phyloP scores from a whole-genome alignment of 2,888 invertebrate genomes.

The Amphipoea oculea region DNA sequence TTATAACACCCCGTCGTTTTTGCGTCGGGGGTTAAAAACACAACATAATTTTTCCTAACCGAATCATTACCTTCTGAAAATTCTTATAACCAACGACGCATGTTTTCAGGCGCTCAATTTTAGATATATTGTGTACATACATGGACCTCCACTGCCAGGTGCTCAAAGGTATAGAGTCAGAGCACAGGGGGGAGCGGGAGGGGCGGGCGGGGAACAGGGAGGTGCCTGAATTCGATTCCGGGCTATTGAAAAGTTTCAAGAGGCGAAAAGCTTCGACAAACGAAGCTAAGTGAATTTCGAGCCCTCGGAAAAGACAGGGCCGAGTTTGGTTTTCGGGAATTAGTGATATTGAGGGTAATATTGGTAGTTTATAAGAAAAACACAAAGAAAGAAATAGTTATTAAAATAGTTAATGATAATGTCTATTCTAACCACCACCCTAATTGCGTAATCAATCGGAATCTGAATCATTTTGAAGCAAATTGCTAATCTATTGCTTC shows the following conservation, averaged over 20 bases:
- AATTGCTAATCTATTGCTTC: too few species aligned
- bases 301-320: slow-evolving; percentile 82
- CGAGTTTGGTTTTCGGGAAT: slow-evolving; percentile 58
- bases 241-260: slow-evolving; percentile 91
- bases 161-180: slow-evolving; percentile 73
- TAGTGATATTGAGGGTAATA: background rate
- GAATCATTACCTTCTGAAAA: slow-evolving; percentile 30
- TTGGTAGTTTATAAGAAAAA: background rate
- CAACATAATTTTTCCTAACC: slow-evolving; percentile 1
- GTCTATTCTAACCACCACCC: background rate
- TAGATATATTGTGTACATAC: slow-evolving; percentile 71
- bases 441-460: too few species aligned
- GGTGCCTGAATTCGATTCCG: slow-evolving; percentile 88
- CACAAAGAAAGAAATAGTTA: background rate
- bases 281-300: slow-evolving; percentile 91
- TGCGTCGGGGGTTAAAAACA: too few species aligned
- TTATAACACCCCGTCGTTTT: too few species aligned
- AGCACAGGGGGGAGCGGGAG: slow-evolving; percentile 29
- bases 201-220: slow-evolving; percentile 67
- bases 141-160: slow-evolving; percentile 74
- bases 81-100: slow-evolving; percentile 36
- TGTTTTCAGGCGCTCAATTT: slow-evolving; percentile 56
- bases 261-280: slow-evolving; percentile 91
- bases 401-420: background rate
- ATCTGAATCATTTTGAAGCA: too few species aligned